Conservation (phyloP, 1,140 invertebrate genomes). For the Conus betulinus region DNA sequence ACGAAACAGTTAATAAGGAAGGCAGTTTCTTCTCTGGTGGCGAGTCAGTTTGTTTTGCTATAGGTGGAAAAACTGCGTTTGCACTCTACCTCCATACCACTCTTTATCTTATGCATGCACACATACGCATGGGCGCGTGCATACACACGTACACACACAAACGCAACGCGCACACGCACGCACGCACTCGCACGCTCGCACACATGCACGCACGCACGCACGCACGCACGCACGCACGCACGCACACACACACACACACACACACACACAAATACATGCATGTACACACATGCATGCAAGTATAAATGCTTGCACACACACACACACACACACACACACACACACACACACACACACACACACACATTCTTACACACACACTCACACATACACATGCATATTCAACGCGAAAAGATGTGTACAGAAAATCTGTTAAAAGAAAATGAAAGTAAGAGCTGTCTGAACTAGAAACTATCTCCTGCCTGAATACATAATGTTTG, state of each 20-base stretch:
- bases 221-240: conserved; percentile 17
- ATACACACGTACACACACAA: too few relatives aligned
- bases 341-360: conserved; percentile 17
- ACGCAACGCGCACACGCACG: too few relatives aligned
- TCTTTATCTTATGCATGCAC: background rate
- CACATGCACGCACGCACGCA: background rate
- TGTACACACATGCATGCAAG: background rate
- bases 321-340: conserved; percentile 10
- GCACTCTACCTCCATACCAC: too few relatives aligned
- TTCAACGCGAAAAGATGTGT: background rate
- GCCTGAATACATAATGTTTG: too few relatives aligned
- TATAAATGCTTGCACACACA: background rate
- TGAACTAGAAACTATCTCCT: too few relatives aligned
- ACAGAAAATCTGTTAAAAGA: too few relatives aligned
- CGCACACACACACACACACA: conserved; percentile 10
- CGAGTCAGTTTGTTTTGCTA: too few relatives aligned
- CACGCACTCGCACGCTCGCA: background rate
- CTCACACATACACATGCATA: background rate
- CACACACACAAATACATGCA: background rate
- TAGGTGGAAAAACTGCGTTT: too few relatives aligned
- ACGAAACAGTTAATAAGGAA: too few relatives aligned
- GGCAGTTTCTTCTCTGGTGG: too few relatives aligned
- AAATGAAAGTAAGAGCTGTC: too few relatives aligned
- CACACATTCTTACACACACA: background rate
- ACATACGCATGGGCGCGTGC: background rate